phyloP scores from a whole-genome alignment of 64 coral and sea anemone genomes.

The Exaiptasia diaphana region DNA sequence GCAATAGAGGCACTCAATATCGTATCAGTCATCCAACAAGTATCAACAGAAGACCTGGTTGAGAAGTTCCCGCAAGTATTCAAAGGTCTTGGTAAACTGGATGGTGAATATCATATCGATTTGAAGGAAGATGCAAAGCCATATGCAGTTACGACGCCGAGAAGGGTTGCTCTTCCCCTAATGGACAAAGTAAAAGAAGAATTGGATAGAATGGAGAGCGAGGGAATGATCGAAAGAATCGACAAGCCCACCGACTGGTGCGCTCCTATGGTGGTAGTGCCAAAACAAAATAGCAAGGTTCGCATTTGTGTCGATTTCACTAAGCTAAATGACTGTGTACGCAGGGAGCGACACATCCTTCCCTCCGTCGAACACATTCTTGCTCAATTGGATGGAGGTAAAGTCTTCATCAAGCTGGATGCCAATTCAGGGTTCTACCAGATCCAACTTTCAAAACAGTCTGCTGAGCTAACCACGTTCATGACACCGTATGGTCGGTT shows the following conservation, averaged over 20 bases:
- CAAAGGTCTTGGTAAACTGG: conserved; percentile 46
- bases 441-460: conserved; percentile 1
- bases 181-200: conserved; percentile 26
- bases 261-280: conserved; percentile 13
- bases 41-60: neutral
- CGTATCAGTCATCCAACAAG: neutral
- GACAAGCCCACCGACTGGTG: conserved; percentile 38
- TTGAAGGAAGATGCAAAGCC: conserved; percentile 32
- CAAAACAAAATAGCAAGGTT: conserved; percentile 5
- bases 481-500: conserved; percentile 25
- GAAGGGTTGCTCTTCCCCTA: conserved; percentile 19
- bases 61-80: conserved; percentile 1
- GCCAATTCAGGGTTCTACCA: conserved; percentile 26
- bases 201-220: neutral
- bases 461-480: conserved; percentile 19
- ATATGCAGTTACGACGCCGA: conserved; percentile 32
- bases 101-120: conserved; percentile 35
- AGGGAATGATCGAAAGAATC: neutral
- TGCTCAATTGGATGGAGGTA: neutral
- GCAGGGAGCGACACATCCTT: neutral
- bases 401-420: conserved; percentile 4
- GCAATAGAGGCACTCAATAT: neutral
- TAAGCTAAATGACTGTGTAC: neutral
- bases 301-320: conserved; percentile 18
- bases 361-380: conserved; percentile 15